Evolutionary conservation across 2,888 invertebrate genomes (phyloP).

Genomic region (Epirrita christyi): DNA sequence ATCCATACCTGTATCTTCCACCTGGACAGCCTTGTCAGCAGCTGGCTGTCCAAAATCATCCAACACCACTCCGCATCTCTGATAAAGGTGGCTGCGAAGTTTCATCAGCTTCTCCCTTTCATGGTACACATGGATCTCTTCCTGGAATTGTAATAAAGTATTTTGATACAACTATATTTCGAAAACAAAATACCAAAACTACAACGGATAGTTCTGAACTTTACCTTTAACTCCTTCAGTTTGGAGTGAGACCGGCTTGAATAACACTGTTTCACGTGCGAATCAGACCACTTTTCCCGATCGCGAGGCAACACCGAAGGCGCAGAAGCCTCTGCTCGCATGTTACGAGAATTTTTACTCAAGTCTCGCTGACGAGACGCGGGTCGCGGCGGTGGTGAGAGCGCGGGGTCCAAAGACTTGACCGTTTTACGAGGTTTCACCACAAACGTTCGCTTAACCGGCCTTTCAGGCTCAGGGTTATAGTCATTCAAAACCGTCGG

Average conservation of each 20-base stretch:
- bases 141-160: conserved; percentile 52
- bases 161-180: too few relatives aligned
- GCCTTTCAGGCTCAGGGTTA: conserved; percentile 43
- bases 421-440: conserved; percentile 71
- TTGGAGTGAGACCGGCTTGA: conserved; percentile 67
- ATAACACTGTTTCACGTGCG: conserved; percentile 57
- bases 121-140: conserved; percentile 72
- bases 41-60: conserved; percentile 62
- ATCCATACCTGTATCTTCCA: conserved; percentile 40
- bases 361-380: conserved; percentile 37
- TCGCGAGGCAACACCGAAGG: conserved; percentile 52
- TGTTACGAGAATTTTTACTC: conserved; percentile 40
- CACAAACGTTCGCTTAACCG: conserved; percentile 51
- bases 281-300: conserved; percentile 54
- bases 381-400: conserved; percentile 56
- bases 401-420: conserved; percentile 63
- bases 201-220: neutral
- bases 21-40: conserved; percentile 68
- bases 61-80: conserved; percentile 68
- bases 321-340: conserved; percentile 54
- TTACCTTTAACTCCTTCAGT: conserved; percentile 67
- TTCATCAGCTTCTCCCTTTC: conserved; percentile 61
- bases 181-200: neutral
- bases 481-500: conserved; percentile 70
- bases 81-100: conserved; percentile 62